Evolutionary conservation across 2,797 vertebrate species (phyloP).

Genomic region (Sebastes alutus): DNA sequence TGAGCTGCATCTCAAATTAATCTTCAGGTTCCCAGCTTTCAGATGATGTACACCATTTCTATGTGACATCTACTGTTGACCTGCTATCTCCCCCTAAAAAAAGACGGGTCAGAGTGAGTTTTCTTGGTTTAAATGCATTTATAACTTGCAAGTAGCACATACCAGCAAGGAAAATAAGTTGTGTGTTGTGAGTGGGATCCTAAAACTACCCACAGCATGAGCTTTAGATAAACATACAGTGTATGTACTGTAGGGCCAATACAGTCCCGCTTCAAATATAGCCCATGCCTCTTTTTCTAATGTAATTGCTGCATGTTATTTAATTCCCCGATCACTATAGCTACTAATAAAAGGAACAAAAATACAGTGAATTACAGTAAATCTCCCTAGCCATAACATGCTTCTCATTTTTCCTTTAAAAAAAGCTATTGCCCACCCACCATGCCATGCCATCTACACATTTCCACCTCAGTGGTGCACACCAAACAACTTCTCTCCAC

Average conservation of each 20-base stretch:
- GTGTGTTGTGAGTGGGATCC: background rate
- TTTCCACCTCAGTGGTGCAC: constrained; percentile 77
- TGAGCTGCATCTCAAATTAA: background rate
- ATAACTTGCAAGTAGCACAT: background rate
- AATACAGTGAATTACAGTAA: constrained; percentile 6
- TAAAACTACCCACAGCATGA: background rate
- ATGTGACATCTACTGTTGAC: too few species aligned
- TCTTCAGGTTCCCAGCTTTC: too few species aligned
- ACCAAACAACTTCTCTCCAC: constrained; percentile 70
- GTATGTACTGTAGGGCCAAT: background rate
- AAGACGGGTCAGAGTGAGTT: too few species aligned
- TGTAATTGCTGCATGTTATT: background rate
- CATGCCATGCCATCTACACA: constrained; percentile 59
- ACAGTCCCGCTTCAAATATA: background rate
- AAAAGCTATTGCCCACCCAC: constrained; percentile 63
- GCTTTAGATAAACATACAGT: constrained; percentile 4
- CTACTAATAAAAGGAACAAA: background rate
- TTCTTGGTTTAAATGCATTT: background rate
- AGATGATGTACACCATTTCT: too few species aligned
- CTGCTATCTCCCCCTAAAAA: too few species aligned
- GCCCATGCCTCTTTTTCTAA: background rate
- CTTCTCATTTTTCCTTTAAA: constrained; percentile 30
- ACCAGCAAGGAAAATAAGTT: background rate
- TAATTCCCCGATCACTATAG: background rate
- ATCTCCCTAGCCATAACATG: constrained; percentile 38